Conservation (phyloP, 2,797 vertebrate species). For the Tiaroga cobitis region DNA sequence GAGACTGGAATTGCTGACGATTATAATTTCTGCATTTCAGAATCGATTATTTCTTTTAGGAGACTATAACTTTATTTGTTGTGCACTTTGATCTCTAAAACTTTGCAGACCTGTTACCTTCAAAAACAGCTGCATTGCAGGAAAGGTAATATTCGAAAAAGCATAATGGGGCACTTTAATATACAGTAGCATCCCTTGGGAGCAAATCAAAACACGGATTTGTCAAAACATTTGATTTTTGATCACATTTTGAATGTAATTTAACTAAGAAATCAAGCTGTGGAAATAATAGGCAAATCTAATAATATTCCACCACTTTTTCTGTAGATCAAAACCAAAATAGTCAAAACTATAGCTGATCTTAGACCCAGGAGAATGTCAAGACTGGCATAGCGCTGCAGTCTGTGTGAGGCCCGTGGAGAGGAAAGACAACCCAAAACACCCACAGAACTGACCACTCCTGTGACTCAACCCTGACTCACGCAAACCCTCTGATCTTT, state of each 20-base stretch:
- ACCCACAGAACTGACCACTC: conserved; percentile 37
- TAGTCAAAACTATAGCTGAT: not conserved
- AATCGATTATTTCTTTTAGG: not conserved
- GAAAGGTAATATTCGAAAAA: too few relatives aligned
- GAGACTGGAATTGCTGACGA: not conserved
- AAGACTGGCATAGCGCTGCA: conserved; percentile 12
- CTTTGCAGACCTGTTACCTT: too few relatives aligned
- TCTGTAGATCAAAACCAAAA: not conserved
- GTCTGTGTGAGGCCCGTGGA: conserved; percentile 25
- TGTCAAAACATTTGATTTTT: not conserved
- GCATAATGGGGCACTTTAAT: too few relatives aligned
- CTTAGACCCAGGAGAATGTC: not conserved
- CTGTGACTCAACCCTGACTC: conserved; percentile 53
- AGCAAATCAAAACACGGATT: not conserved
- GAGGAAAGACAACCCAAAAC: conserved; percentile 50
- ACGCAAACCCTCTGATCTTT: conserved; percentile 51
- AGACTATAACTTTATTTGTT: not conserved
- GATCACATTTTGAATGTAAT: not conserved
- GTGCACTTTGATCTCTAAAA: not conserved
- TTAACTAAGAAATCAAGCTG: not conserved
- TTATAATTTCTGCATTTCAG: not conserved
- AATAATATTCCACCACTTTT: not conserved
- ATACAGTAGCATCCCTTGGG: not conserved
- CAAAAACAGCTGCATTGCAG: not conserved
- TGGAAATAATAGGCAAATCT: not conserved